Evolutionary conservation across 2,113 vertebrate species (phyloP).

Genomic region (Balaeniceps rex): DNA sequence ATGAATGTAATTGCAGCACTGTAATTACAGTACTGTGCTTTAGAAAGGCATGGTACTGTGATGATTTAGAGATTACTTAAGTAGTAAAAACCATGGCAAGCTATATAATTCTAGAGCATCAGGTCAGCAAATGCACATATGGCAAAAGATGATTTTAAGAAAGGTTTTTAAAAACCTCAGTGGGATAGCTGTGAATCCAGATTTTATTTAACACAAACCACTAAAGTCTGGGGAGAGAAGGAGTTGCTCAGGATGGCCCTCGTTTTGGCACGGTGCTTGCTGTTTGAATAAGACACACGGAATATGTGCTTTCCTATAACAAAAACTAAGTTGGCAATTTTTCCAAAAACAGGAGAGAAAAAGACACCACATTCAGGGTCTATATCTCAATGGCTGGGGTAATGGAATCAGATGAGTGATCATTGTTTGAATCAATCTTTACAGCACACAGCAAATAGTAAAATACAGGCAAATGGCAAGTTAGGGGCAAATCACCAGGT

Average conservation of each 20-base stretch:
- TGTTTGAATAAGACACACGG: neutral
- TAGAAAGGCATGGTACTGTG: neutral
- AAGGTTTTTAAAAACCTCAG: neutral
- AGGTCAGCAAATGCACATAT: conserved; percentile 4
- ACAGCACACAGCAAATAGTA: neutral
- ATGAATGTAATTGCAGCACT: neutral
- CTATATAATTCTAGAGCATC: neutral
- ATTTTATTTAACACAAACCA: conserved; percentile 4
- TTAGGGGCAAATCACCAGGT: neutral
- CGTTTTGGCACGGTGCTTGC: neutral
- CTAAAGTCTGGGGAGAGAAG: neutral
- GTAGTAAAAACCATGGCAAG: neutral
- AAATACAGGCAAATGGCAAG: neutral
- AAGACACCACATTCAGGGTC: neutral
- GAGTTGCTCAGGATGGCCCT: neutral
- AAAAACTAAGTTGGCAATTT: neutral
- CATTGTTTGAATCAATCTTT: neutral
- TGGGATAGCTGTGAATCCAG: neutral
- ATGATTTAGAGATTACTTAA: neutral
- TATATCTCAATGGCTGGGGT: neutral
- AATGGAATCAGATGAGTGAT: neutral
- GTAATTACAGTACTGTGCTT: neutral
- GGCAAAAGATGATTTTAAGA: neutral
- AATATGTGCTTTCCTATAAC: neutral
- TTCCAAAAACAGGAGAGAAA: neutral